A percentile compares a stretch with the other conserved stretches of the same genome.
Evolutionary conservation across 2,888 invertebrate genomes (phyloP).

Genomic region (Tipula lateralis): DNA sequence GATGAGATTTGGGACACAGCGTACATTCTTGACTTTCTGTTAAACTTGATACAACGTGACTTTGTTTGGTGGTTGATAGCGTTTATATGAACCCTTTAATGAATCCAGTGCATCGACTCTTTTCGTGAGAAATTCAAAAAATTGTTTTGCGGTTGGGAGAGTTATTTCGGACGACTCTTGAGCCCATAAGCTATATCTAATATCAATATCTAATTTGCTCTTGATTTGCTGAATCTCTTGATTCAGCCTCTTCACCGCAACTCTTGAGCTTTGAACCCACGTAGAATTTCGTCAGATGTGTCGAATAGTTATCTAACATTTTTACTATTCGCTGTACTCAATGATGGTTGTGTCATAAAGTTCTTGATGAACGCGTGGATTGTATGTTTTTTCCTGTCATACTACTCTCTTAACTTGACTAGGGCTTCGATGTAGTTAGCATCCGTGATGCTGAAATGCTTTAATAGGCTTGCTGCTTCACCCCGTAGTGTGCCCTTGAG

Average conservation of each 20-base stretch:
- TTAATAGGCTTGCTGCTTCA: background rate
- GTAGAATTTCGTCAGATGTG: background rate
- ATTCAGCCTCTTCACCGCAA: background rate
- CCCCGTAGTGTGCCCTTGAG: background rate
- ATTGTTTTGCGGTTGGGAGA: background rate
- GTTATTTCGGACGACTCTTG: background rate
- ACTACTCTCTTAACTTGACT: background rate
- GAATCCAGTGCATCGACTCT: background rate
- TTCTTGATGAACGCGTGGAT: background rate
- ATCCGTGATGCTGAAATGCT: background rate
- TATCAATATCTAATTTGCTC: background rate
- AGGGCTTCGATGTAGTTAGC: background rate
- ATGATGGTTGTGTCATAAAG: background rate
- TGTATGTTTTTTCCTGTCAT: background rate
- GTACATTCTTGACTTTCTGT: background rate
- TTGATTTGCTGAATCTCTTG: background rate
- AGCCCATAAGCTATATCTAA: background rate
- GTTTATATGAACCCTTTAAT: background rate
- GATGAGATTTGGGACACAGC: background rate
- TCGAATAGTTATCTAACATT: background rate
- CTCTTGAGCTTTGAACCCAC: background rate
- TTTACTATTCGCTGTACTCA: background rate
- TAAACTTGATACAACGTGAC: background rate
- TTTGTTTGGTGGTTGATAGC: background rate
- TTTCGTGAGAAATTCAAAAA: background rate